Conservation (phyloP, 2,888 invertebrate genomes). For the Miltochrista miniata region DNA sequence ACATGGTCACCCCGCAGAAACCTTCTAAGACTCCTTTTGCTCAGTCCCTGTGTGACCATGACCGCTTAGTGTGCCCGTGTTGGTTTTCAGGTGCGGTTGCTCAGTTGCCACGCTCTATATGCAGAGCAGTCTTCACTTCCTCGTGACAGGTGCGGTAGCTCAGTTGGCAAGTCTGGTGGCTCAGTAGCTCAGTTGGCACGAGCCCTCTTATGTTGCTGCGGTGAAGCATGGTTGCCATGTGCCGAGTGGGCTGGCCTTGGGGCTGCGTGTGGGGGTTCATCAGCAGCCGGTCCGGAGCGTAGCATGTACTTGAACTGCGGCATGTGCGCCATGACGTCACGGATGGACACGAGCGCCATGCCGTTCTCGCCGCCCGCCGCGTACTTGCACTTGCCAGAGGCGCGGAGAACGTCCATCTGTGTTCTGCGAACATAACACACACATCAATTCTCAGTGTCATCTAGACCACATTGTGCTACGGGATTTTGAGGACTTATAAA, state of each 20-base stretch:
- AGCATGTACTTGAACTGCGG: slow-evolving; percentile 95
- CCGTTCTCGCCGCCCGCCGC: slow-evolving; percentile 87
- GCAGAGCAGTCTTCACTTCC: no score
- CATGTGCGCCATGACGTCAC: slow-evolving; percentile 93
- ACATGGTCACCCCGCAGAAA: no score
- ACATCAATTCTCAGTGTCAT: no score
- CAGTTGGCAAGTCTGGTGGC: not conserved
- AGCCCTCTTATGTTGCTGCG: not conserved
- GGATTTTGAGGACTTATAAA: no score
- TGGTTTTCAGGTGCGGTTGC: no score
- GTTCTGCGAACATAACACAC: slow-evolving; percentile 68
- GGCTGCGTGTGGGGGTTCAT: slow-evolving; percentile 52
- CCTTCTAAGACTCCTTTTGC: no score
- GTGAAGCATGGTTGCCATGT: not conserved
- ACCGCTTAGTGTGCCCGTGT: no score
- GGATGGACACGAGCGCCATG: slow-evolving; percentile 91
- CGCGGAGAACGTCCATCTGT: slow-evolving; percentile 90
- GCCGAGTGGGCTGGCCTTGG: slow-evolving; percentile 30
- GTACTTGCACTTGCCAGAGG: slow-evolving; percentile 88
- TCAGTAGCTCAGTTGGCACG: not conserved
- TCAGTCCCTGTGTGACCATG: no score
- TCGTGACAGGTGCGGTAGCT: not conserved
- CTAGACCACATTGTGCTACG: no score
- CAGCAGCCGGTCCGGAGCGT: slow-evolving; percentile 70
- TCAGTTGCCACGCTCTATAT: no score